Evolutionary conservation across 1,140 invertebrate genomes (phyloP), one percentile per base, ranked within the genome.

Genomic region (Planococcus citri): DNA sequence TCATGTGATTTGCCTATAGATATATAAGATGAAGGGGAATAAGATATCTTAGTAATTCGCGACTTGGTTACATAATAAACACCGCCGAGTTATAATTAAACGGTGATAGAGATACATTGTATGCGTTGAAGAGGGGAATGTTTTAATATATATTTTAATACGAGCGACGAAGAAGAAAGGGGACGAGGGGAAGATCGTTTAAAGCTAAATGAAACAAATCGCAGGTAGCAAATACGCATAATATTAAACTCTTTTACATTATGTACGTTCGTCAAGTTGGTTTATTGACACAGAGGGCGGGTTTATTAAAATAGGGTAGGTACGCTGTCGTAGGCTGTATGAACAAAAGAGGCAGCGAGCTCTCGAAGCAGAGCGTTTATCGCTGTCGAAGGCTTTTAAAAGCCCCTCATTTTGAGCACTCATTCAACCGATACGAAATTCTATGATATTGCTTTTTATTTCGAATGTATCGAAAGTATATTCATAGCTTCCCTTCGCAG

Each of bases 401-500:
- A 64, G 60, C 60, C 60, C 60, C 60, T 64, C 60, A 27, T 64
- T 64, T 64, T 27, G 25, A 27, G 22, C 25, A 64, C 60, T 64
- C 60, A 27, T 64, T 64, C 60, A 64, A 64, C 60, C 60, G 60
- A 64, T 64, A 64, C 60, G 22, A 64, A 64, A 64, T 64, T 64
- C 60, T 64, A 64, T 64, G 60, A 64, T 64, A 64, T 64, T 64
- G 60, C 60, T 64, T 64, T 64, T 64, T 64, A 64, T 64, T 64
- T 64, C 60, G 60, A 64, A 4, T 64, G 60, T 64, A 64, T 64
- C 60, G 22, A 64, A 51, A 51, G 14, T n/a, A n/a, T 51, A 51
- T 51, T 51, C 41, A 20, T 17, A 17, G 41, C 17, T 51, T 51
- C 41, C 41, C 41, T 51, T 51, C 41, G 29, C 12, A 33, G 4